A percentile compares a stretch with the other conserved stretches of the same genome.
Evolutionary conservation across 2,113 vertebrate species (phyloP).

Genomic region (Echinops telfairi): DNA sequence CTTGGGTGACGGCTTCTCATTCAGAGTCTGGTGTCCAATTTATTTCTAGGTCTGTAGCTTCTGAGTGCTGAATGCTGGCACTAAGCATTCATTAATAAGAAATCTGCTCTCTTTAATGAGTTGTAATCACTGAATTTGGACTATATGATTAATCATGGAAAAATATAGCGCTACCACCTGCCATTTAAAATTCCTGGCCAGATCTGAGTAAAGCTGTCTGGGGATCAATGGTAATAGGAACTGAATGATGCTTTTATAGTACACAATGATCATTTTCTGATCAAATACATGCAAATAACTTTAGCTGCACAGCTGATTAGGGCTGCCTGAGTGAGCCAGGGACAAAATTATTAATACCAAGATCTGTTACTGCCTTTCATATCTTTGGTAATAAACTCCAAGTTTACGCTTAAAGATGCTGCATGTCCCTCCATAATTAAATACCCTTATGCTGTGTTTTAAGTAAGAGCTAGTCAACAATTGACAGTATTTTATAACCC

Average conservation of each 20-base stretch:
- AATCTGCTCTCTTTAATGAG: constrained; percentile 73
- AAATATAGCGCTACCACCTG: constrained; percentile 63
- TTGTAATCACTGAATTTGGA: constrained; percentile 70
- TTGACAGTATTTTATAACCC: background rate
- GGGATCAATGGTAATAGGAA: constrained; percentile 40
- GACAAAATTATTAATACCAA: background rate
- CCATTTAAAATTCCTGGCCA: constrained; percentile 50
- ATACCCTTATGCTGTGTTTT: background rate
- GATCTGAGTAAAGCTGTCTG: background rate
- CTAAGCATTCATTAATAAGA: background rate
- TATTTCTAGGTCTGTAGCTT: background rate
- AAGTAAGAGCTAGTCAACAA: background rate
- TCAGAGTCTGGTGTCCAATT: background rate
- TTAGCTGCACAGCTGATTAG: constrained; percentile 21
- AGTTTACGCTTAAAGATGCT: background rate
- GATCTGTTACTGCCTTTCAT: background rate
- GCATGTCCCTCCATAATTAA: background rate
- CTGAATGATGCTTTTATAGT: constrained; percentile 43
- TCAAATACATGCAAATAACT: constrained; percentile 23
- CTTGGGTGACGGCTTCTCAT: accelerated
- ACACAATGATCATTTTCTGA: constrained; percentile 60
- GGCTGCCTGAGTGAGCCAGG: background rate
- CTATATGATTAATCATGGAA: constrained; percentile 59
- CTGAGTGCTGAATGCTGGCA: background rate
- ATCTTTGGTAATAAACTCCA: constrained; percentile 8